These are phyloP conservation scores for Hyalella azteca DNA, from an alignment of 2,888 invertebrate species.

Conservation along the genomic window DNA sequence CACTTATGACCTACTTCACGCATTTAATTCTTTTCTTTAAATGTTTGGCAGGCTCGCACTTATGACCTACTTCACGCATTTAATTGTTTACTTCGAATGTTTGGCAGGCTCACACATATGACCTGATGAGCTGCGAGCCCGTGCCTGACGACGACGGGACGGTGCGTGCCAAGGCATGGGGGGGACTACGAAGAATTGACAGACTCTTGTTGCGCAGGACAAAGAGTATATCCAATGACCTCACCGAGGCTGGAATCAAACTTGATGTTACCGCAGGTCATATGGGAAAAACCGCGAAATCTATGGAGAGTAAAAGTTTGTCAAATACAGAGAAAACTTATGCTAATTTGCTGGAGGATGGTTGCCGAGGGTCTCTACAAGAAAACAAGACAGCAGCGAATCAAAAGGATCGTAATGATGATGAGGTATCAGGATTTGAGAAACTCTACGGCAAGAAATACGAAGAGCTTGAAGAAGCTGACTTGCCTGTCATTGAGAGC, in stretches of 20 bases:
- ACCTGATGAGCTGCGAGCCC: constrained; percentile 23
- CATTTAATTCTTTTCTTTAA: too few species aligned
- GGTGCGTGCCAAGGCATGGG: constrained; percentile 20
- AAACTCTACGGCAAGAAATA: constrained; percentile 1
- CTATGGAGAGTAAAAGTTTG: background rate
- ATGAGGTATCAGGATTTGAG: background rate
- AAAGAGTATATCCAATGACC: background rate
- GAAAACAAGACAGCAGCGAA: background rate
- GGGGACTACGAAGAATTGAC: constrained; percentile 40
- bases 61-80: too few species aligned
- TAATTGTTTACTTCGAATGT: too few species aligned
- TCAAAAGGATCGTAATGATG: background rate
- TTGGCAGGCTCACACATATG: constrained; percentile 15
- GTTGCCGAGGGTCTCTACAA: background rate
- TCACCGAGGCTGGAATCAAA: background rate
- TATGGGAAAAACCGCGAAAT: background rate
- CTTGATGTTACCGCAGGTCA: background rate
- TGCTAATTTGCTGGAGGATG: background rate
- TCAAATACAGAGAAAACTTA: too few species aligned
- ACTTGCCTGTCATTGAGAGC: constrained; percentile 23
- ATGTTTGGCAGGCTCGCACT: too few species aligned
- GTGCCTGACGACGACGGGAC: background rate
- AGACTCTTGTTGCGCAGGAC: constrained; percentile 21
- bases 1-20: too few species aligned
- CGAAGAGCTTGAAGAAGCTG: background rate